A percentile compares a stretch with the other conserved stretches of the same genome.
These are phyloP conservation scores for Tanytarsus gracilentus DNA, from an alignment of 2,888 invertebrate species.

Conservation along the genomic window DNA sequence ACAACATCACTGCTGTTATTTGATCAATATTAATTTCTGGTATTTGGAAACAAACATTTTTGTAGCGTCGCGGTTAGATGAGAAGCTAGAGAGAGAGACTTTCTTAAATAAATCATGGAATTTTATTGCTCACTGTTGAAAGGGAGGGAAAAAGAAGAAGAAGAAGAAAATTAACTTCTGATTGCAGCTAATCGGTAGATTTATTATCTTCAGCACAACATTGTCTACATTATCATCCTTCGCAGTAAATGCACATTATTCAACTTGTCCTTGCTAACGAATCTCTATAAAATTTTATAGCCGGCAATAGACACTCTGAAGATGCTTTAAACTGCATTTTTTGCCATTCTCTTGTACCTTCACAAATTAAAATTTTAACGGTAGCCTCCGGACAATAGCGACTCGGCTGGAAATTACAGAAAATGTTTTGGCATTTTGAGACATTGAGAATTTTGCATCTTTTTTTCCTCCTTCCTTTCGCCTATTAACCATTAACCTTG, in stretches of 20 bases:
- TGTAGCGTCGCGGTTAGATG: background rate
- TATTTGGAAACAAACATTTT: slow-evolving; percentile 2
- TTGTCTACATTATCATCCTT: background rate
- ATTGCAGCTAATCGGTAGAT: slow-evolving; percentile 12
- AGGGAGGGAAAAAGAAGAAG: no score
- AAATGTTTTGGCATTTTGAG: no score
- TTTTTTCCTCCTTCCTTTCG: no score
- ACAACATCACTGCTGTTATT: background rate
- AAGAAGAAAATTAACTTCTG: slow-evolving; percentile 23
- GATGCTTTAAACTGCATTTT: background rate
- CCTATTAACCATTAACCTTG: no score
- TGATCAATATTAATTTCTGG: slow-evolving; percentile 14
- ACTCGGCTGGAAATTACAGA: no score
- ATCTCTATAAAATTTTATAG: background rate
- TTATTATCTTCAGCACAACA: background rate
- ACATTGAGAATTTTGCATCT: no score
- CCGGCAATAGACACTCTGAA: background rate
- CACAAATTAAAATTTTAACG: slow-evolving; percentile 1
- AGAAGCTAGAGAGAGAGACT: no score
- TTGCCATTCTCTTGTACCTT: background rate
- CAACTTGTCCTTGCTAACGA: background rate
- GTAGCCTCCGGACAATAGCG: no score
- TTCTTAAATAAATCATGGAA: no score
- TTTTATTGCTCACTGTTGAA: no score
- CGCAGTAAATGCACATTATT: slow-evolving; percentile 9